A percentile compares a stretch with the other conserved stretches of the same genome.
Conservation (phyloP, 2,797 vertebrate genomes). For the Microctenopoma lineatum region DNA sequence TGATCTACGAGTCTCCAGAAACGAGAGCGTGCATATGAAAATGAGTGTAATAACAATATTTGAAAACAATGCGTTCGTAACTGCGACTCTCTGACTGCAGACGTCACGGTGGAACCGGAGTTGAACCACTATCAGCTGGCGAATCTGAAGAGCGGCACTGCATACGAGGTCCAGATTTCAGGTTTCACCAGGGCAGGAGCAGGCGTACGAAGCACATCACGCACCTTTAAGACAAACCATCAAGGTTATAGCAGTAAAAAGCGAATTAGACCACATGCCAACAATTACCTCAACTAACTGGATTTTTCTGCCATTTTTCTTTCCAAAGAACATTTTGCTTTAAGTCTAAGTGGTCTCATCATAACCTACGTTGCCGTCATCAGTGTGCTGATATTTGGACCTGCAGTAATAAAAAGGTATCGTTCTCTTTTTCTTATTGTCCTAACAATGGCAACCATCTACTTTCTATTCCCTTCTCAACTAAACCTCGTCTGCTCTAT, state of each 20-base stretch:
- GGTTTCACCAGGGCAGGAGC: slow-evolving; percentile 85
- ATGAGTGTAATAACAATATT: too few species aligned
- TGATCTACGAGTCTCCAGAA: too few species aligned
- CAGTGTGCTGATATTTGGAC: slow-evolving; percentile 48
- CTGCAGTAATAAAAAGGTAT: slow-evolving; percentile 74
- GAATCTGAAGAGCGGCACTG: slow-evolving; percentile 69
- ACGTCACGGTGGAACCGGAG: slow-evolving; percentile 71
- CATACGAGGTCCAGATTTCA: slow-evolving; percentile 81
- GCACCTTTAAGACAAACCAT: slow-evolving; percentile 61
- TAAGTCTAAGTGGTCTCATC: background rate
- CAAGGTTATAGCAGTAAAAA: slow-evolving; percentile 49
- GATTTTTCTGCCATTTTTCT: background rate
- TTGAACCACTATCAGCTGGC: slow-evolving; percentile 66
- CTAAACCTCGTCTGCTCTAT: background rate
- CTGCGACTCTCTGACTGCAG: slow-evolving; percentile 67
- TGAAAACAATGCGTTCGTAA: too few species aligned
- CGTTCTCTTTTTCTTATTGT: background rate
- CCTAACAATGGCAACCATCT: background rate
- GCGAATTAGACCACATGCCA: background rate
- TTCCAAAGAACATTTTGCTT: slow-evolving; percentile 16
- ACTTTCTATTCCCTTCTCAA: background rate
- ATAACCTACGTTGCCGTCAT: slow-evolving; percentile 16
- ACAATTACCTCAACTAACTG: background rate
- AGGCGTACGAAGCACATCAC: slow-evolving; percentile 72
- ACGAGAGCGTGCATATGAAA: too few species aligned